A percentile compares a stretch with the other conserved stretches of the same genome.
Conservation (phyloP, 2,113 vertebrate genomes). For the Lophochroa leadbeateri region DNA sequence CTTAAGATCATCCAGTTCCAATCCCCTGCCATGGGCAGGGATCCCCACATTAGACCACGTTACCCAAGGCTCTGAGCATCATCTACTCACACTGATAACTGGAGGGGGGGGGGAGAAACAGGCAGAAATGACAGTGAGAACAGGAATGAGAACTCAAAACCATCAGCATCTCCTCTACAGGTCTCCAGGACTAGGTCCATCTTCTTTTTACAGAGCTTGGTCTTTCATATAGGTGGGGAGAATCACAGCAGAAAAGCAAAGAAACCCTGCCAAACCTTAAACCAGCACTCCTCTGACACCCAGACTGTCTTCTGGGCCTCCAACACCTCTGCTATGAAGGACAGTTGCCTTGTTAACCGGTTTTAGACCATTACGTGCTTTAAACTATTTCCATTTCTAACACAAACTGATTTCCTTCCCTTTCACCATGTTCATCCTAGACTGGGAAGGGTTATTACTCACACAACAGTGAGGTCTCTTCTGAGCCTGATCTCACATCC, state of each 20-base stretch:
- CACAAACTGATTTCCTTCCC: not conserved
- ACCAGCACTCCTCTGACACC: too few relatives aligned
- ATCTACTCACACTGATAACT: rapidly evolving
- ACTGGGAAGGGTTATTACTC: too few relatives aligned
- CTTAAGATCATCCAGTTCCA: not conserved
- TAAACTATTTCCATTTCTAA: not conserved
- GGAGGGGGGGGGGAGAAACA: not conserved
- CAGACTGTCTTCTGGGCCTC: too few relatives aligned
- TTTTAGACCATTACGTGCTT: not conserved
- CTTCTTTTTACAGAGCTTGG: too few relatives aligned
- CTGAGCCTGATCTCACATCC: too few relatives aligned
- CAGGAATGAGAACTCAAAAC: not conserved
- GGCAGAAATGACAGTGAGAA: not conserved
- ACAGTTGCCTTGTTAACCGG: not conserved
- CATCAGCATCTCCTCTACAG: not conserved
- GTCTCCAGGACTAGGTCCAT: not conserved
- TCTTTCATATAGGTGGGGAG: too few relatives aligned
- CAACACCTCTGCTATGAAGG: not conserved
- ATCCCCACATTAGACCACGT: not conserved
- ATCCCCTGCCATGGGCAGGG: not conserved
- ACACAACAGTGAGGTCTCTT: too few relatives aligned
- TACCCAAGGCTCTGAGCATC: not conserved
- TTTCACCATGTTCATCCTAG: not conserved
- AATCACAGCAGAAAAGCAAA: too few relatives aligned
- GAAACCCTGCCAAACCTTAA: too few relatives aligned